Conservation (phyloP, 1,140 invertebrate species). For the Cryptotermes secundus region DNA sequence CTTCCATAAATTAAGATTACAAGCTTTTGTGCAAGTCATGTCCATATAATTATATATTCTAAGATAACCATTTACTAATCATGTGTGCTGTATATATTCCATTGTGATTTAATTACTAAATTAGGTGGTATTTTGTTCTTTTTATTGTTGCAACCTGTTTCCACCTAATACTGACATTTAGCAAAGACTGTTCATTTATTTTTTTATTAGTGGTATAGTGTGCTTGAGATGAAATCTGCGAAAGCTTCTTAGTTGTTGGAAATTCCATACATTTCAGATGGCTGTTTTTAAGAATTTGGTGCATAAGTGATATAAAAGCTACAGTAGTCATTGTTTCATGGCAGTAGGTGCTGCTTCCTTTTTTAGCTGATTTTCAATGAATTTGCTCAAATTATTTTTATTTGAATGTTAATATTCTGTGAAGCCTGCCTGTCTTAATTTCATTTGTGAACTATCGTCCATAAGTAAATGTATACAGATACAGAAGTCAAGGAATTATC, state of each 20-base stretch:
- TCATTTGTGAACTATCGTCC: not conserved
- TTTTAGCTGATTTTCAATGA: not conserved
- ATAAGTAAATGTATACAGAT: not conserved
- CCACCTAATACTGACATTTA: conserved; percentile 1
- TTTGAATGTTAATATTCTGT: not conserved
- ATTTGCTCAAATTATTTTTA: conserved; percentile 3
- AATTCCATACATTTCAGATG: not conserved
- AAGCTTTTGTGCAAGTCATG: not conserved
- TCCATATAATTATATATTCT: not conserved
- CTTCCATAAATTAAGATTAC: conserved; percentile 1
- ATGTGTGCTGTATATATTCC: not conserved
- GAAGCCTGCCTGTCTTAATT: not conserved
- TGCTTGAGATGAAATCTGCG: not conserved
- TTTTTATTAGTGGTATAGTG: conserved; percentile 18
- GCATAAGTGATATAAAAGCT: not conserved
- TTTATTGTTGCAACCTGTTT: conserved; percentile 1
- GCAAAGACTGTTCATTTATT: conserved; percentile 5
- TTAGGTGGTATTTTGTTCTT: not conserved
- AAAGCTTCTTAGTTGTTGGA: not conserved
- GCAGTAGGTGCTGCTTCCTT: not conserved
- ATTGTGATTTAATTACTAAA: not conserved
- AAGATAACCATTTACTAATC: not conserved
- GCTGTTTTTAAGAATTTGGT: not conserved
- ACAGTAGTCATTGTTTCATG: not conserved
- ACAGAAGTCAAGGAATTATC: not conserved